These are phyloP conservation scores for Amphiduros pacificus DNA, from an alignment of 2,888 invertebrate species.

Conservation along the genomic window DNA sequence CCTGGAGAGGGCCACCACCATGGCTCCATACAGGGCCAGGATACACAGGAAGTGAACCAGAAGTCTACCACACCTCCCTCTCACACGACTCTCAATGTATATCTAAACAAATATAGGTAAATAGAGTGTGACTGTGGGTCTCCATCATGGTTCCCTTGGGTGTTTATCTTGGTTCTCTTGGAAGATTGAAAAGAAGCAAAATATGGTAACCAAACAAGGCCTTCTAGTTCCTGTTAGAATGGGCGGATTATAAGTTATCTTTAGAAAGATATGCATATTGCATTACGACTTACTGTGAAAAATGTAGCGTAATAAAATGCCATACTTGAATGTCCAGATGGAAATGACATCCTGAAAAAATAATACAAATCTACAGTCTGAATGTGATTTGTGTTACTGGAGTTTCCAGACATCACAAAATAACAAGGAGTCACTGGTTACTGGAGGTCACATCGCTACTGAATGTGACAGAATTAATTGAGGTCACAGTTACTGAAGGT, in stretches of 20 bases:
- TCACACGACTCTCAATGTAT: slow-evolving; percentile 83
- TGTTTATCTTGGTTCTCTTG: too few relatives aligned
- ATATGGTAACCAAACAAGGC: background rate
- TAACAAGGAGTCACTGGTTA: too few relatives aligned
- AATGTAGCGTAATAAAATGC: slow-evolving; percentile 45
- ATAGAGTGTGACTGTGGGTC: too few relatives aligned
- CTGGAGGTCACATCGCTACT: too few relatives aligned
- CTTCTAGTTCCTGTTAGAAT: background rate
- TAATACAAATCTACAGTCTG: too few relatives aligned
- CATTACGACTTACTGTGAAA: slow-evolving; percentile 51
- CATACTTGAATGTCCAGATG: slow-evolving; percentile 55
- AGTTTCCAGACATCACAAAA: too few relatives aligned
- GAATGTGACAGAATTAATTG: too few relatives aligned
- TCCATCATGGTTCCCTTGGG: too few relatives aligned
- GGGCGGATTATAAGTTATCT: background rate
- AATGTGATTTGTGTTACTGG: too few relatives aligned
- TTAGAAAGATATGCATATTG: too few relatives aligned
- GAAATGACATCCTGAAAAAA: slow-evolving; percentile 52
- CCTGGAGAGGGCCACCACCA: slow-evolving; percentile 70
- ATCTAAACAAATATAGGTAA: slow-evolving; percentile 64
- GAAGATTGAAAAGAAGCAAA: too few relatives aligned
- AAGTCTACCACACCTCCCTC: slow-evolving; percentile 78
- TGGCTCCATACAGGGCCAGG: slow-evolving; percentile 74
- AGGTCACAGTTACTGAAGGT: too few relatives aligned
- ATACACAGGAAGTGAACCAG: slow-evolving; percentile 71